phyloP scores from a whole-genome alignment of 1,140 invertebrate genomes.

The Drosophila lacertosa region DNA sequence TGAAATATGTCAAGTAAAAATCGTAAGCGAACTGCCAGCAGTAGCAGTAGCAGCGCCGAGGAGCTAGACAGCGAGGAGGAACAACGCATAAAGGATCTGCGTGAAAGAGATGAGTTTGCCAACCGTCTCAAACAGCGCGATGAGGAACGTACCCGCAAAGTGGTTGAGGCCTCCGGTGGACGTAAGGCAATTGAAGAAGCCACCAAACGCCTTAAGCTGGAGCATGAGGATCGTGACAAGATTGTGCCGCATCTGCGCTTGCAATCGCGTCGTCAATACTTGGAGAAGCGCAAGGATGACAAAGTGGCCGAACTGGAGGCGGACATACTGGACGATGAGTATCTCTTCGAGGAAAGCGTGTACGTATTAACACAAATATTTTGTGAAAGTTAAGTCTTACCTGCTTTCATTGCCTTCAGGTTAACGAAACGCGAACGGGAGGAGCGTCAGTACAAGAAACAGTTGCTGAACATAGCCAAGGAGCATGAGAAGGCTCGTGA shows the following conservation, averaged over 20 bases:
- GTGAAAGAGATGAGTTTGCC: constrained; percentile 97
- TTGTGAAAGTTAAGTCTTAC: not conserved
- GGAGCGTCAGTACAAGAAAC: constrained; percentile 96
- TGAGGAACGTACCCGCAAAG: constrained; percentile 94
- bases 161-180: constrained; percentile 89
- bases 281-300: constrained; percentile 97
- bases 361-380: constrained; percentile 85
- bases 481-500: constrained; percentile 97
- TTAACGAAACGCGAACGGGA: constrained; percentile 93
- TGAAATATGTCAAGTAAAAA: constrained; percentile 52
- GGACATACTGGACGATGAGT: constrained; percentile 98
- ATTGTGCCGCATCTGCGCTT: constrained; percentile 94
- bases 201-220: constrained; percentile 94
- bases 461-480: constrained; percentile 94
- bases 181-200: constrained; percentile 95
- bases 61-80: constrained; percentile 88
- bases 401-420: constrained; percentile 84
- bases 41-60: constrained; percentile 83
- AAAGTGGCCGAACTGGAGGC: constrained; percentile 98
- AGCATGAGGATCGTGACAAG: constrained; percentile 93
- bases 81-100: constrained; percentile 90
- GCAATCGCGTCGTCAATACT: constrained; percentile 96
- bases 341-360: constrained; percentile 94
- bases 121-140: constrained; percentile 94
- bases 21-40: constrained; percentile 49